Percentiles rank a stretch among this genome's conserved stretches.
Conservation (phyloP, 2,888 invertebrate species). For the Agrotis segetum region DNA sequence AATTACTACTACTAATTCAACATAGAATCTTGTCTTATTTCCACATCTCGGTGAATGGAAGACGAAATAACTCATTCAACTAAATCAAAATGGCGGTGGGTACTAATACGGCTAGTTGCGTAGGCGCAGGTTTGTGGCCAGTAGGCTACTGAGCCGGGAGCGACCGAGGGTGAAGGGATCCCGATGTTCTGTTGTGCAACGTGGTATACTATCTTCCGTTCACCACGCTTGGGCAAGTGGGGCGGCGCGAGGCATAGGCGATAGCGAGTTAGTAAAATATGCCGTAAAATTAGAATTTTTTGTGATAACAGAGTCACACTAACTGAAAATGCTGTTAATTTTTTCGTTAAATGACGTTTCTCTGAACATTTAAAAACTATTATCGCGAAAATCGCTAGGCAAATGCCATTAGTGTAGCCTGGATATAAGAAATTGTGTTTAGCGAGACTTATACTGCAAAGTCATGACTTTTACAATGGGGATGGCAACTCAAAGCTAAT, state of each 20-base stretch:
- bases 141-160: slow-evolving; percentile 51
- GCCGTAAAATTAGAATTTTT: no score
- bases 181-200: slow-evolving; percentile 76
- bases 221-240: slow-evolving; percentile 78
- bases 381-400: no score
- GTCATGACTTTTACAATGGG: no score
- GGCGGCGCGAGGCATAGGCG: slow-evolving; percentile 56
- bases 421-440: no score
- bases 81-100: slow-evolving; percentile 18
- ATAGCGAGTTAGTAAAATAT: slow-evolving; percentile 40
- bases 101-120: slow-evolving; percentile 47
- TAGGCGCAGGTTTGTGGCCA: slow-evolving; percentile 28
- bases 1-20: neutral
- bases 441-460: no score
- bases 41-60: neutral
- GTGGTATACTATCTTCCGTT: slow-evolving; percentile 74
- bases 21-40: neutral
- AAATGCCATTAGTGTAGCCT: no score
- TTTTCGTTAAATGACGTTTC: no score
- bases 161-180: slow-evolving; percentile 76
- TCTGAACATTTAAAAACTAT: no score
- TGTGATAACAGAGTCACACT: neutral
- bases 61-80: slow-evolving; percentile 26
- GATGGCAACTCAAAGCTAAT: no score
- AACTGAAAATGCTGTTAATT: no score